phyloP scores from a whole-genome alignment of 2,113 vertebrate species.

The Neoarius graeffei region DNA sequence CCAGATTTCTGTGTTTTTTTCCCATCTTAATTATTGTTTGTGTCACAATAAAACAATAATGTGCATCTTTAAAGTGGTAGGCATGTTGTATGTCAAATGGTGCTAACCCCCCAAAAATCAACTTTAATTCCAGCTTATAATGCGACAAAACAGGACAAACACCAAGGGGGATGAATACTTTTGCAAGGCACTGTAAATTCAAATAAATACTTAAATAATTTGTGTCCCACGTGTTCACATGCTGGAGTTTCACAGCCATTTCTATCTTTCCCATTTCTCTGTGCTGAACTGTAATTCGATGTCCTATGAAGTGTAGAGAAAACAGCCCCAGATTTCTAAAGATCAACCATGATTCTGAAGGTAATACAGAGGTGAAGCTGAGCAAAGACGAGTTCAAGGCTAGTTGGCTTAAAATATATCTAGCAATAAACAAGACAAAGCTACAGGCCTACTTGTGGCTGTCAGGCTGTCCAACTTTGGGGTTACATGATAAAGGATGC shows the following conservation, averaged over 20 bases:
- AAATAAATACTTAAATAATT: no score
- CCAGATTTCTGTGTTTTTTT: no score
- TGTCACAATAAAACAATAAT: no score
- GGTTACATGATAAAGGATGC: background rate
- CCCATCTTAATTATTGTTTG: no score
- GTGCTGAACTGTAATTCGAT: background rate
- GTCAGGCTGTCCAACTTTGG: background rate
- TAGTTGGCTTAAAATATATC: background rate
- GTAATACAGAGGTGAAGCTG: background rate
- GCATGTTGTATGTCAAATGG: no score
- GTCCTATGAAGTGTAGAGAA: background rate
- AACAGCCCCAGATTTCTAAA: background rate
- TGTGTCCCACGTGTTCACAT: no score
- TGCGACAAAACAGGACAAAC: no score
- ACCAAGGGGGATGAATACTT: no score
- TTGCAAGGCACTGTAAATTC: no score
- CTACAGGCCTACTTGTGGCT: background rate
- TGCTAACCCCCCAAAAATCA: no score
- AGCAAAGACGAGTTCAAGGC: background rate
- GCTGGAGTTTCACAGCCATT: background rate
- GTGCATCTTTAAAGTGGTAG: no score
- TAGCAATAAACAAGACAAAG: background rate
- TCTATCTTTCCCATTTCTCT: background rate
- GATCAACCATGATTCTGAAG: background rate
- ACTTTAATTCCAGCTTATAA: no score